Percentiles rank a stretch among this genome's conserved stretches.
Conservation (phyloP, 2,797 vertebrate species). For the Anguilla anguilla region DNA sequence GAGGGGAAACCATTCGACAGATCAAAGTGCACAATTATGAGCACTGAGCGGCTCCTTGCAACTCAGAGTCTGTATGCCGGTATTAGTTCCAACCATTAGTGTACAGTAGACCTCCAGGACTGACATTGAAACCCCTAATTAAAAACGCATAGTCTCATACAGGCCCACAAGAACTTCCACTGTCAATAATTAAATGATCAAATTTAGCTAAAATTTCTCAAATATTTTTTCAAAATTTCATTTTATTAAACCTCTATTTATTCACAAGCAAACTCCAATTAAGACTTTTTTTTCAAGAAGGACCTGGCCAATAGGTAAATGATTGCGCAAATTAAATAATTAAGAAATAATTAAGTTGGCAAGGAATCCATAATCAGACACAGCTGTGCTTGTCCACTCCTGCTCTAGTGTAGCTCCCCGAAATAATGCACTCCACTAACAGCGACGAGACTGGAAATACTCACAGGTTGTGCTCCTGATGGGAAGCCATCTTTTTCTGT, state of each 20-base stretch:
- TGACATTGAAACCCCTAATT: not conserved
- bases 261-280: too few species aligned
- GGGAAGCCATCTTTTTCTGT: constrained; percentile 92
- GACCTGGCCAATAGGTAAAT: not conserved
- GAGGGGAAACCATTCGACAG: not conserved
- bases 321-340: too few species aligned
- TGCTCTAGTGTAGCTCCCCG: not conserved
- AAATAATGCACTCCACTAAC: not conserved
- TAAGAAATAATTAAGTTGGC: not conserved
- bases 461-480: constrained; percentile 86
- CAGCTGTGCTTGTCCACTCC: not conserved
- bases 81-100: not conserved
- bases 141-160: not conserved
- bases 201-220: not conserved
- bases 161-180: not conserved
- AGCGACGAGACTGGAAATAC: constrained; percentile 53
- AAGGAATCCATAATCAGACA: not conserved
- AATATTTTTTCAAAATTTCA: not conserved
- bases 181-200: not conserved
- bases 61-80: not conserved
- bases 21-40: not conserved
- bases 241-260: too few species aligned
- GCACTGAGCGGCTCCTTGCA: not conserved
- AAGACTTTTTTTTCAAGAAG: not conserved
- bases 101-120: too few species aligned